Conservation (phyloP, 2,113 vertebrate genomes). For the Misgurnus mizolepis region DNA sequence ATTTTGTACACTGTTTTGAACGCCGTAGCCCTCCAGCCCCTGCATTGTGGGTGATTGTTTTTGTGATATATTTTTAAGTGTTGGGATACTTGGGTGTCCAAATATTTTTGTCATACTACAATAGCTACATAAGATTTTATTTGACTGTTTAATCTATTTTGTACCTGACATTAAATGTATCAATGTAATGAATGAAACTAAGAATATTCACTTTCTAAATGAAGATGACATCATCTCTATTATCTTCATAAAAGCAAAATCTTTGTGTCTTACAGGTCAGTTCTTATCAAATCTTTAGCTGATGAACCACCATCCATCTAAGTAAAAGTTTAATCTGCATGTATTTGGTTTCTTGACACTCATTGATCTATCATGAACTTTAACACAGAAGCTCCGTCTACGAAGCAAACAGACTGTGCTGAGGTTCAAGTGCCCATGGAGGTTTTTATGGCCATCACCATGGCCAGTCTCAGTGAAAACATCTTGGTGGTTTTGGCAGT, state of each 20-base stretch:
- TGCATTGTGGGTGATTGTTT: no score
- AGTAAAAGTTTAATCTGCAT: constrained; percentile 34
- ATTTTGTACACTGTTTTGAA: no score
- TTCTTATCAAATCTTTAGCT: not conserved
- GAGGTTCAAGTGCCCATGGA: constrained; percentile 81
- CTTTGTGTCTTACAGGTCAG: not conserved
- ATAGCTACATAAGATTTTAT: no score
- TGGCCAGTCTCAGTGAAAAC: constrained; percentile 86
- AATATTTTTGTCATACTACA: no score
- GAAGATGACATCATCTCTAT: no score
- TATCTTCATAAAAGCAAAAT: not conserved
- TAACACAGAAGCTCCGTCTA: not conserved
- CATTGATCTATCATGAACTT: constrained; percentile 36
- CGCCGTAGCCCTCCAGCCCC: no score
- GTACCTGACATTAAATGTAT: no score
- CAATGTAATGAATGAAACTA: no score
- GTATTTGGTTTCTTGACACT: not conserved
- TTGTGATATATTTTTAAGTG: no score
- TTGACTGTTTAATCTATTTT: no score
- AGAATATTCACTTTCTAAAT: no score
- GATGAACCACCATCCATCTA: not conserved
- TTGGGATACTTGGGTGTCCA: no score
- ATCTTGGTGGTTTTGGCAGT: constrained; percentile 87
- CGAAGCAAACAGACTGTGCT: constrained; percentile 76
- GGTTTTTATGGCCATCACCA: constrained; percentile 84